These are phyloP conservation scores for Calidris pugnax DNA, from an alignment of 2,113 vertebrate genomes.

Conservation along the genomic window DNA sequence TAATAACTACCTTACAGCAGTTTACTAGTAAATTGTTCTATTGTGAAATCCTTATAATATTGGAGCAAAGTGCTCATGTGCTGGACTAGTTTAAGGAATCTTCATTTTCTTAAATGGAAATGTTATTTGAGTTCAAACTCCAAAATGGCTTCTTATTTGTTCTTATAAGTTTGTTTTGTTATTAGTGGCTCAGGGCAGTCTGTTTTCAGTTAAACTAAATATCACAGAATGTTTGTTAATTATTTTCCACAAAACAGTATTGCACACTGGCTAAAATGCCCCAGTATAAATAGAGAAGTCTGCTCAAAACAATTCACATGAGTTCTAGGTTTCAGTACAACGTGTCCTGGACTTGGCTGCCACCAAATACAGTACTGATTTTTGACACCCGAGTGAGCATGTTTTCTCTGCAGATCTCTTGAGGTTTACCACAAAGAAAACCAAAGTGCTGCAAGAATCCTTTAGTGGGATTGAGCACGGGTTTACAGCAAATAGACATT, in stretches of 20 bases:
- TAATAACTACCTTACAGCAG: not conserved
- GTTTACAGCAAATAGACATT: not conserved
- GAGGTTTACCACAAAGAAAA: not conserved
- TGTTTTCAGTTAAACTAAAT: not conserved
- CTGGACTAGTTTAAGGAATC: not conserved
- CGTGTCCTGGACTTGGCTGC: not conserved
- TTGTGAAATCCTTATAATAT: not conserved
- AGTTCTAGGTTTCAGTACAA: not conserved
- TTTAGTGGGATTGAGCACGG: not conserved
- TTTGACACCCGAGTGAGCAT: not conserved
- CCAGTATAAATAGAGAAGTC: not conserved
- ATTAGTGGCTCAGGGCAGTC: not conserved
- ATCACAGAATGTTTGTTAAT: not conserved
- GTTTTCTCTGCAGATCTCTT: not conserved
- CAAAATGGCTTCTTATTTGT: not conserved
- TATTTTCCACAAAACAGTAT: not conserved
- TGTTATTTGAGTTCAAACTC: not conserved
- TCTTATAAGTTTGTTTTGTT: not conserved
- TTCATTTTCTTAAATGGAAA: not conserved
- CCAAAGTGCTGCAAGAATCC: not conserved
- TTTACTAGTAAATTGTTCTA: not conserved
- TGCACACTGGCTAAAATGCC: not conserved
- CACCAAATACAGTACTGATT: not conserved
- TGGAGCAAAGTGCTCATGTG: not conserved
- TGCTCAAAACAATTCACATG: not conserved